These are phyloP conservation scores for Gastrophryne carolinensis DNA, from an alignment of 2,797 vertebrate genomes.

Conservation along the genomic window DNA sequence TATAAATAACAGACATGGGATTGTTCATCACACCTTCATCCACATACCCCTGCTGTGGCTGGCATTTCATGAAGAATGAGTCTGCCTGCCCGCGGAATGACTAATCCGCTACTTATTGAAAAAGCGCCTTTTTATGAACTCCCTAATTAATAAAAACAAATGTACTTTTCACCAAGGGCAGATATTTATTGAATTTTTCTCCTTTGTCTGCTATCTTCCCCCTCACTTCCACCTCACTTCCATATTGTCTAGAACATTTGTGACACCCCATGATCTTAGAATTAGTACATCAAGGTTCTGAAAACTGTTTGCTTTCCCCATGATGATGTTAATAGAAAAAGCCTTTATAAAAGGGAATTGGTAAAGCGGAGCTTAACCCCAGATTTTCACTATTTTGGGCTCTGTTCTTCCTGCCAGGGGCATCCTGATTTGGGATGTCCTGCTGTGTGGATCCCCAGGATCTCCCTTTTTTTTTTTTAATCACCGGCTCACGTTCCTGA, in stretches of 20 bases:
- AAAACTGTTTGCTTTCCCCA: too few relatives aligned
- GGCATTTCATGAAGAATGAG: conserved; percentile 37
- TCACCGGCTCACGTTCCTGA: too few relatives aligned
- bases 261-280: neutral
- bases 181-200: conserved; percentile 16
- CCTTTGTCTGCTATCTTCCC: neutral
- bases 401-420: too few relatives aligned
- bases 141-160: conserved; percentile 45
- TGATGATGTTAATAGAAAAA: too few relatives aligned
- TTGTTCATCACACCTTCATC: conserved; percentile 38
- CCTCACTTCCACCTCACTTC: neutral
- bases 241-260: neutral
- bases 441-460: too few relatives aligned
- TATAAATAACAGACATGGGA: conserved; percentile 43
- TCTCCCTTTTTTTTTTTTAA: too few relatives aligned
- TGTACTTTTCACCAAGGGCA: conserved; percentile 18
- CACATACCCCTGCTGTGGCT: conserved; percentile 39
- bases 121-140: conserved; percentile 37
- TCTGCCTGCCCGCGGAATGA: conserved; percentile 27
- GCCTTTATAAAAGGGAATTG: too few relatives aligned
- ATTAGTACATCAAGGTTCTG: too few relatives aligned
- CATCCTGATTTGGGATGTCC: too few relatives aligned
- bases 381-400: too few relatives aligned
- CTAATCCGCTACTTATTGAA: conserved; percentile 48
- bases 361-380: too few relatives aligned